Percentiles rank a stretch among this genome's conserved stretches.
These are phyloP conservation scores for Oncorhynchus nerka DNA, from an alignment of 2,113 vertebrate species.

Conservation along the genomic window DNA sequence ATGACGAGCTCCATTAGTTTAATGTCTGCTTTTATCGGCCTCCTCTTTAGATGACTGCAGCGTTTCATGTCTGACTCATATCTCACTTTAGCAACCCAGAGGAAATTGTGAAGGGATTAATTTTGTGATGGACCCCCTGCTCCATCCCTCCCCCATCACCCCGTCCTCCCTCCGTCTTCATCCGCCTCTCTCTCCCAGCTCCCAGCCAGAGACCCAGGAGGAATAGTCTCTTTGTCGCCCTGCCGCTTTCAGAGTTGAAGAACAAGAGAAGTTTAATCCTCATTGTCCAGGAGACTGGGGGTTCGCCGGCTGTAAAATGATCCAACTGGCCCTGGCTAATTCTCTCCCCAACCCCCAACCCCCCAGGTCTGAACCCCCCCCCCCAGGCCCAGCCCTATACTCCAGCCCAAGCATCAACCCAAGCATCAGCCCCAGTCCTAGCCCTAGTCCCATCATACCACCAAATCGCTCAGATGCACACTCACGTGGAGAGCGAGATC, in stretches of 20 bases:
- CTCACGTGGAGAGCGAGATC: constrained; percentile 14
- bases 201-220: constrained; percentile 64
- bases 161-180: constrained; percentile 10
- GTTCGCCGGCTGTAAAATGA: constrained; percentile 76
- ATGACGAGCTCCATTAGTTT: constrained; percentile 69
- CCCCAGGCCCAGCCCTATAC: constrained; percentile 36
- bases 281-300: constrained; percentile 74
- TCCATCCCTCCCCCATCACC: constrained; percentile 36
- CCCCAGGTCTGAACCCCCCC: constrained; percentile 59
- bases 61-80: constrained; percentile 70
- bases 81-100: constrained; percentile 72
- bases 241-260: constrained; percentile 72
- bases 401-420: constrained; percentile 3
- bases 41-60: constrained; percentile 67
- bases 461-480: constrained; percentile 35
- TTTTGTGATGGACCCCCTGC: constrained; percentile 73
- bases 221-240: constrained; percentile 74
- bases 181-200: constrained; percentile 47
- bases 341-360: constrained; percentile 61
- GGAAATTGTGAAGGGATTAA: constrained; percentile 73
- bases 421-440: background rate
- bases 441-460: constrained; percentile 32
- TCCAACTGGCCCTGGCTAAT: constrained; percentile 75
- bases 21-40: constrained; percentile 66
- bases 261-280: constrained; percentile 81